Base-by-base conservation (phyloP, 53 echinoderm and acorn worm genomes). In the Arbacia lixula region DNA sequence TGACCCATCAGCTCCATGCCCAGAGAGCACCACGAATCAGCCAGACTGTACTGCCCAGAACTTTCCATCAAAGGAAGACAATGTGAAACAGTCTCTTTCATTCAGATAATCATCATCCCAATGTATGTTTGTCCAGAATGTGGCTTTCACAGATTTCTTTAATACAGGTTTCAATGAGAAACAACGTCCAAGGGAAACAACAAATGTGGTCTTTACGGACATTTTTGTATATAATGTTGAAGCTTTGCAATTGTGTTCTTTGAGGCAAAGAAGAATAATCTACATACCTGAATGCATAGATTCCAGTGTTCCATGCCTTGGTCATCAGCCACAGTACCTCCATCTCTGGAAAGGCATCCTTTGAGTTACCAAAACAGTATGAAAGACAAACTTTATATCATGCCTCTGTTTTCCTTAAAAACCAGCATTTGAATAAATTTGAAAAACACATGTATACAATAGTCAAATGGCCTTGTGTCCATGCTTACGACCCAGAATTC, bases 301-400 rank as follows among this genome's bases (percentile, higher is more conserved):
- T 92, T 36, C 95, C 95, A 31, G 92, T 92, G 27, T 95, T 95
- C 95, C 95, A 95, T 11, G 95, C 86, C 43, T 85, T 82, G 11
- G 92, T 95, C 92, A 95, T 86, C 63, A 95, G 41, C 95, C 95
- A 95, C 29, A 92, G 72, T 21, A 95, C 87, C 55, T 95, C 92
- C 79, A 95, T 88, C 62, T 95, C 95, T 10, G 95, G 95, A 26
- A 84, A 95, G 0, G 74, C 72, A 10, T 54, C 85, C 95, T 92
- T 54, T 22, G 3, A 52, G 1, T 25, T n/a, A 38, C 2, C 41
- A 27, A 69, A 53, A 35, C n/a, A 37, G 14, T 39, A 20, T 3
- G n/a, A n/a, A n/a, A n/a, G n/a, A n/a, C n/a, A n/a, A n/a, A n/a
- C n/a, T n/a, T n/a, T n/a, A n/a, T n/a, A n/a, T n/a, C n/a, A n/a